Percentiles rank a stretch among this genome's conserved stretches.
phyloP scores from a whole-genome alignment of 2,888 invertebrate species.

The Galerucella nymphaeae region DNA sequence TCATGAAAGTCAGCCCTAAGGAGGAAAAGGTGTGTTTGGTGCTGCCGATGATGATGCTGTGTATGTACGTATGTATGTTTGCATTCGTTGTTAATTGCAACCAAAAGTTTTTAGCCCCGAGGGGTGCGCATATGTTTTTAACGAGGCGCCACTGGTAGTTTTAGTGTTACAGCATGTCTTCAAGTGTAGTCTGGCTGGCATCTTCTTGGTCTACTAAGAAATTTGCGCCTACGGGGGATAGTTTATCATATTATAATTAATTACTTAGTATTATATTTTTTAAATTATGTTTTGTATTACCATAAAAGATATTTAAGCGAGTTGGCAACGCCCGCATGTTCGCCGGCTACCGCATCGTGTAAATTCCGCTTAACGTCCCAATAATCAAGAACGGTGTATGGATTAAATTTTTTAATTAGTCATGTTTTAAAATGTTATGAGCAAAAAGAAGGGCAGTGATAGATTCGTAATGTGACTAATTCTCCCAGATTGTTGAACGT shows the following conservation, averaged over 20 bases:
- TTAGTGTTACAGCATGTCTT: slow-evolving; percentile 15
- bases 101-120: slow-evolving; percentile 21
- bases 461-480: no score
- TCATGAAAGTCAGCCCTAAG: slow-evolving; percentile 31
- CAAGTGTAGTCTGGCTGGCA: slow-evolving; percentile 1
- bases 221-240: not conserved
- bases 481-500: no score
- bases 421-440: no score
- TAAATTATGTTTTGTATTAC: not conserved
- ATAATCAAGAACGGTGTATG: no score
- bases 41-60: slow-evolving; percentile 9
- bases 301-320: no score
- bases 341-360: no score
- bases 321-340: no score
- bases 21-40: slow-evolving; percentile 13
- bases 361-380: no score
- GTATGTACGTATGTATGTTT: not conserved
- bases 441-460: no score
- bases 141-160: slow-evolving; percentile 27
- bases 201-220: slow-evolving; percentile 1
- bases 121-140: slow-evolving; percentile 20
- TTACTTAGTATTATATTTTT: not conserved
- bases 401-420: no score
- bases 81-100: slow-evolving; percentile 20
- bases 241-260: not conserved